These are phyloP conservation scores for Spatulosminthurus flaviceps DNA, from an alignment of 2,888 invertebrate species.

Conservation along the genomic window DNA sequence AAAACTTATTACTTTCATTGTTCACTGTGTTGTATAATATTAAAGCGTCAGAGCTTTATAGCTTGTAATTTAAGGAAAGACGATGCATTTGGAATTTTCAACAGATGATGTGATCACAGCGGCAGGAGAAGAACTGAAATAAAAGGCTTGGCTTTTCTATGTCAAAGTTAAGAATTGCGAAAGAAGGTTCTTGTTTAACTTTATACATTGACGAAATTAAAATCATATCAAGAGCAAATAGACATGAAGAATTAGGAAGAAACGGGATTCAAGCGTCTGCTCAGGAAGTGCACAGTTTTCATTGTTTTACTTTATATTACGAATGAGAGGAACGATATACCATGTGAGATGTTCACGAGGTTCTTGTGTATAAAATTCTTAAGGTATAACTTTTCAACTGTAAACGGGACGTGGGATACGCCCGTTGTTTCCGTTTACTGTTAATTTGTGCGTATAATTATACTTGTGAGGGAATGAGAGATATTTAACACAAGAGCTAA, in stretches of 20 bases:
- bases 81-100: too few species aligned
- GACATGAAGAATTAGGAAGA: neutral
- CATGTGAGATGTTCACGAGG: too few species aligned
- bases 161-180: too few species aligned
- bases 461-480: neutral
- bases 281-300: neutral
- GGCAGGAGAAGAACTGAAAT: too few species aligned
- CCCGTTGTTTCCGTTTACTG: conserved; percentile 8
- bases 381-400: neutral
- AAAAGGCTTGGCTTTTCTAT: too few species aligned
- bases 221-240: neutral
- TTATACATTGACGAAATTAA: neutral
- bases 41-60: too few species aligned
- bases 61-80: too few species aligned
- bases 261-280: neutral
- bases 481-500: neutral
- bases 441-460: conserved; percentile 18
- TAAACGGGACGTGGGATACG: conserved; percentile 8
- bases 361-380: too few species aligned
- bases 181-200: neutral
- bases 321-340: neutral
- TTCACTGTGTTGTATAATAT: too few species aligned
- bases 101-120: too few species aligned
- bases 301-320: neutral
- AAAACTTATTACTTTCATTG: too few species aligned